Evolutionary conservation across 2,797 vertebrate species (phyloP), one percentile per base, ranked within the genome.

Genomic region (Acestrorhynchus altus): DNA sequence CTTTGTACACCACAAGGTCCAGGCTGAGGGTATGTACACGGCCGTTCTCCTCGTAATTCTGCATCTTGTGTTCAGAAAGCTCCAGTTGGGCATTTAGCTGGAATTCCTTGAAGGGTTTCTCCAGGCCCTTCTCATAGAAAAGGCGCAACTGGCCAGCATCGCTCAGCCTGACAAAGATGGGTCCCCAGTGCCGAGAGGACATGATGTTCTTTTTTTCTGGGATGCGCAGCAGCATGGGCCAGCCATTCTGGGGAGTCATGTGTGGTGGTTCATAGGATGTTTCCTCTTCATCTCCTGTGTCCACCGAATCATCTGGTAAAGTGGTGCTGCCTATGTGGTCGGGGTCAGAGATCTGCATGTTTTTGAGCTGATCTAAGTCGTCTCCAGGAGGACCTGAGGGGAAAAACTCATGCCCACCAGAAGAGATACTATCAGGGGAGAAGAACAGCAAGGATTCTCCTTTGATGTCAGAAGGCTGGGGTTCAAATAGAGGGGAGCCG

Each of bases 151-250:
- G 86, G 7, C 93, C 92, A 5, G 84, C 80, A 0, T 91, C 90
- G 0, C 90, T 92, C 57, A 96, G 86, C 40, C 93, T 95, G 56
- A 96, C 90, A 0, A 93, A 95, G 86, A 96, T 96, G 20, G 95
- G 95, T 28, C 96, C 96, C 95, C 96, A 96, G 88, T 96, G 96
- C 73, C 96, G 92, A 18, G 96, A 96, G 5, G 96, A 96, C 96
- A 96, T 96, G 77, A 96, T 96, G 83, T 96, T 96, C 86, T 96
- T 96, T 81, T 96, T 96, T 88, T 96, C 96, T 0, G 96, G 96
- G 83, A 96, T 96, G 85, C 96, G 92, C 20, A 96, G 90, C 91
- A 96, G 95, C 95, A 96, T 94, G 65, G 94, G 90, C 96, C 96
- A 96, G 59, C 95, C 96, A 8, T 95, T 94, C 73, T 86, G 92